A percentile compares a stretch with the other conserved stretches of the same genome.
Conservation (phyloP, 1,140 invertebrate genomes). For the Ylistrum balloti region DNA sequence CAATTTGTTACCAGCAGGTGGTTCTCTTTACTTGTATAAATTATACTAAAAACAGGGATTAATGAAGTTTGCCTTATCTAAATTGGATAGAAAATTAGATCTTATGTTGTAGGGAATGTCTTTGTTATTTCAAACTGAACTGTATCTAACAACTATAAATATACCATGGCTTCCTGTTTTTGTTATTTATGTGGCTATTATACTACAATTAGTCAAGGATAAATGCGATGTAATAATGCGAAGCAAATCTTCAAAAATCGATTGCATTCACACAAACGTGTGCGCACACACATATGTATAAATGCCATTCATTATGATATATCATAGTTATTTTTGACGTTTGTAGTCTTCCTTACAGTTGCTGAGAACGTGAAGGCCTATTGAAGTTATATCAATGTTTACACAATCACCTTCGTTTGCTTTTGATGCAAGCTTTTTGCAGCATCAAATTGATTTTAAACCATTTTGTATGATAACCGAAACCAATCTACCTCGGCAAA, state of each 20-base stretch:
- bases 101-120: too few species aligned
- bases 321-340: background rate
- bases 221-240: background rate
- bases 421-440: background rate
- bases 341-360: background rate
- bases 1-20: too few species aligned
- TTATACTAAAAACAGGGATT: too few species aligned
- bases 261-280: too few species aligned
- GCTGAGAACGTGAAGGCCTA: background rate
- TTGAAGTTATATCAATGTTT: background rate
- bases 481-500: background rate
- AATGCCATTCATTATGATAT: background rate
- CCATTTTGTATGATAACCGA: slow-evolving; percentile 9
- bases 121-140: background rate
- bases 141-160: background rate
- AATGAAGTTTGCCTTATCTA: too few species aligned
- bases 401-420: background rate
- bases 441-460: slow-evolving; percentile 20
- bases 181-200: background rate
- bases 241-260: background rate
- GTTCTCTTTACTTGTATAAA: too few species aligned
- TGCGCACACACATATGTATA: background rate
- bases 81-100: too few species aligned
- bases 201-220: background rate
- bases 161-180: background rate